Conservation (phyloP, 2,797 vertebrate genomes). For the Lepus townsendii region DNA sequence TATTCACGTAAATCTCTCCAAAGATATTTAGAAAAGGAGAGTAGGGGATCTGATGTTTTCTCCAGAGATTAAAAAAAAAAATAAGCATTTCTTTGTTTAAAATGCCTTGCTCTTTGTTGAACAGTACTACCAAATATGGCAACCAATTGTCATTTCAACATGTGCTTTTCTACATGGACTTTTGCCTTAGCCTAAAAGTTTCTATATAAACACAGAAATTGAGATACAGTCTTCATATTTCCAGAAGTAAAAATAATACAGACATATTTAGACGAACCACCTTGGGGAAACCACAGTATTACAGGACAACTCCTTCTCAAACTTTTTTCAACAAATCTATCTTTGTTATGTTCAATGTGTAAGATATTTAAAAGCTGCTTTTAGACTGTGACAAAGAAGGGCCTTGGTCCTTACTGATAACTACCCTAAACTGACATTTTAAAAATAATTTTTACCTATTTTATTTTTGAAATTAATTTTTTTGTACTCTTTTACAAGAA, state of each 20-base stretch:
- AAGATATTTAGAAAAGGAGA: slow-evolving; percentile 52
- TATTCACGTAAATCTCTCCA: slow-evolving; percentile 35
- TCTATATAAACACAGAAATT: slow-evolving; percentile 44
- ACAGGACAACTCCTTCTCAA: background rate
- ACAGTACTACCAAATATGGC: background rate
- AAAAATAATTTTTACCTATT: slow-evolving; percentile 15
- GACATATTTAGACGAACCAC: background rate
- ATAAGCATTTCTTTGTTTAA: background rate
- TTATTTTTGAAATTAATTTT: background rate
- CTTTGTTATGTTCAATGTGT: background rate
- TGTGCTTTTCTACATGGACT: background rate
- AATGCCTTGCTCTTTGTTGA: background rate
- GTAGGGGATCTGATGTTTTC: slow-evolving; percentile 35
- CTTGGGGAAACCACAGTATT: background rate
- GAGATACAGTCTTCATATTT: background rate
- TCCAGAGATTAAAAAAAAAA: slow-evolving; percentile 1
- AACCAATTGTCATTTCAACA: background rate
- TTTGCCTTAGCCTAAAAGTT: background rate
- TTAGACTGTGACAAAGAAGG: slow-evolving; percentile 22
- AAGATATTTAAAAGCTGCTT: slow-evolving; percentile 47
- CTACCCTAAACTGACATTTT: slow-evolving; percentile 34
- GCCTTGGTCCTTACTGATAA: background rate
- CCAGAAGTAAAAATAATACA: background rate
- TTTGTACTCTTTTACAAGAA: background rate
- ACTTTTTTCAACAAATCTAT: background rate